Percentiles rank a stretch among this genome's conserved stretches.
Conservation (phyloP, 2,888 invertebrate species). For the Tipula vernalis region DNA sequence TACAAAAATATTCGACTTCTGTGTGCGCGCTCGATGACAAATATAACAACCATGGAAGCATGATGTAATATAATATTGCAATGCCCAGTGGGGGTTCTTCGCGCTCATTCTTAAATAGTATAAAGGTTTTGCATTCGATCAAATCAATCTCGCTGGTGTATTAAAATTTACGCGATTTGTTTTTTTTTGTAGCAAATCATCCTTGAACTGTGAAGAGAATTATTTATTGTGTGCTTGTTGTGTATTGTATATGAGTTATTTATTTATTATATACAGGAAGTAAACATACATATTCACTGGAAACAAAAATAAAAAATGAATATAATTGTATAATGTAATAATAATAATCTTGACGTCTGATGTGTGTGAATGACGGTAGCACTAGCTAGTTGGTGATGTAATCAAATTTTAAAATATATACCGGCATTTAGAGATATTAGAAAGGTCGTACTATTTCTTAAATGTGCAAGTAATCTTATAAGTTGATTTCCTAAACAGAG, state of each 20-base stretch:
- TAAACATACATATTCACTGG: background rate
- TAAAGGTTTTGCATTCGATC: background rate
- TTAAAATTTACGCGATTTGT: background rate
- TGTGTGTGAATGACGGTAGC: background rate
- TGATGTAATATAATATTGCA: background rate
- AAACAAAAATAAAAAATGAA: background rate
- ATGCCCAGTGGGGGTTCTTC: background rate
- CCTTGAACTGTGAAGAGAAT: background rate
- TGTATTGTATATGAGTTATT: background rate
- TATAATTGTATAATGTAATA: background rate
- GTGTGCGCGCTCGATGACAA: background rate
- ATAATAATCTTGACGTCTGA: background rate
- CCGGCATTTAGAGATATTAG: background rate
- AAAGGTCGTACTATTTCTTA: background rate
- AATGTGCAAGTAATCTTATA: background rate
- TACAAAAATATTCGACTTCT: background rate
- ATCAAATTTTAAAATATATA: background rate
- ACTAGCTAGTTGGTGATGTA: background rate
- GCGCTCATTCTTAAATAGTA: background rate
- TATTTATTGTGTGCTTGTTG: background rate
- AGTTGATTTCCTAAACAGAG: background rate
- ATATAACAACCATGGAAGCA: background rate
- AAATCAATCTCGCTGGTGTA: background rate
- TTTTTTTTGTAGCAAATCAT: background rate
- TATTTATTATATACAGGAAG: background rate